Evolutionary conservation across 2,113 vertebrate genomes (phyloP).

Genomic region (Patagioenas fasciata): DNA sequence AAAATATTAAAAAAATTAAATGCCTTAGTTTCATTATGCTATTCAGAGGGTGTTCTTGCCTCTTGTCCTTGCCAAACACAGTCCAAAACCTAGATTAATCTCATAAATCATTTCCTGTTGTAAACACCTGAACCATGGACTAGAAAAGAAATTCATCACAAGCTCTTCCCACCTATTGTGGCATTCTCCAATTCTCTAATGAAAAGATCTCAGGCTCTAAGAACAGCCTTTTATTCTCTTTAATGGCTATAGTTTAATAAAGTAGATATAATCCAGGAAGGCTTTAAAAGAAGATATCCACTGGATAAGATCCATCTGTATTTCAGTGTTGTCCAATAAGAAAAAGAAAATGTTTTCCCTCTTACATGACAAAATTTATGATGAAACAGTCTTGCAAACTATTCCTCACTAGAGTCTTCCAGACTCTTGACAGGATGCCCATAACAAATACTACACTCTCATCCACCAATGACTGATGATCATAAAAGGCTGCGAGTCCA

Average conservation of each 20-base stretch:
- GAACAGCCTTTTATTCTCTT: conserved; percentile 25
- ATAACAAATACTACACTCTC: neutral
- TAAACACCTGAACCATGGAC: conserved; percentile 4
- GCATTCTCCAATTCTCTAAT: neutral
- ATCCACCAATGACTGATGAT: neutral
- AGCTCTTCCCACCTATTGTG: neutral
- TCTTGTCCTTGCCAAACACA: neutral
- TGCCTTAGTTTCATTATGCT: neutral
- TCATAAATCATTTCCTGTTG: conserved; percentile 28
- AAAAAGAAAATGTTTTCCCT: neutral
- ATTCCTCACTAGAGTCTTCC: neutral
- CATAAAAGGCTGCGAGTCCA: neutral
- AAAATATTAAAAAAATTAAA: conserved; percentile 13
- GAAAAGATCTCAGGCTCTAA: conserved; percentile 1
- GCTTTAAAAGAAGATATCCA: conserved; percentile 2
- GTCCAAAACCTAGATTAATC: conserved; percentile 23
- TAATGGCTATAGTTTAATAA: conserved; percentile 49
- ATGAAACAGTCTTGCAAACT: neutral
- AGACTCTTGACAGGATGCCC: neutral
- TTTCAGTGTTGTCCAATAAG: neutral
- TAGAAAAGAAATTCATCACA: conserved; percentile 29
- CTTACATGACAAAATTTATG: neutral
- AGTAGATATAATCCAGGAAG: conserved; percentile 47
- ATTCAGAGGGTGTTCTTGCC: neutral
- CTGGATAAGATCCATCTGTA: conserved; percentile 27